A percentile compares a stretch with the other conserved stretches of the same genome.
These are phyloP conservation scores for Oligia latruncula DNA, from an alignment of 2,888 invertebrate species.

Conservation along the genomic window DNA sequence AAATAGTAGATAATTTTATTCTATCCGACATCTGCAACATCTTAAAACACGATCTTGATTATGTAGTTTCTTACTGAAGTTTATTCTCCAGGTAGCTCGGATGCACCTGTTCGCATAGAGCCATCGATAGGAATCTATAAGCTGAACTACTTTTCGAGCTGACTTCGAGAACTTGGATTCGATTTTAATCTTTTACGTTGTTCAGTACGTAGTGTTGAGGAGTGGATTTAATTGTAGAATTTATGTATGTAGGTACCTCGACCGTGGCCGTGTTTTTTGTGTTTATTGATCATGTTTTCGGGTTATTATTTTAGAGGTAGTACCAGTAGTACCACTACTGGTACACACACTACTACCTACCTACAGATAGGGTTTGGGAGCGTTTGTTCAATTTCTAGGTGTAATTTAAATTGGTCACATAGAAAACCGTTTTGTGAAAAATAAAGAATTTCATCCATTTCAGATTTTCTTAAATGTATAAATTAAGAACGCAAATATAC, in stretches of 20 bases:
- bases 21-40: conserved; percentile 33
- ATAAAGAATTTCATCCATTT: not conserved
- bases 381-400: too few relatives aligned
- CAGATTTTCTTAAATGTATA: conserved; percentile 32
- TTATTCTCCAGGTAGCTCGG: conserved; percentile 44
- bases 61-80: conserved; percentile 47
- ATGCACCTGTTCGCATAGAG: conserved; percentile 55
- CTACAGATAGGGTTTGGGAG: too few relatives aligned
- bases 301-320: not conserved
- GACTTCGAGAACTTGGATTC: conserved; percentile 45
- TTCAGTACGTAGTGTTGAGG: conserved; percentile 4
- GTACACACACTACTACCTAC: too few relatives aligned
- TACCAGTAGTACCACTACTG: not conserved
- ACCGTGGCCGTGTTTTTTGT: not conserved
- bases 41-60: conserved; percentile 52
- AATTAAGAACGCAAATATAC: conserved; percentile 33
- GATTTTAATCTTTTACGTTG: conserved; percentile 47
- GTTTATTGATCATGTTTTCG: not conserved
- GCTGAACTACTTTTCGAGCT: conserved; percentile 31
- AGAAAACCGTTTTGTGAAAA: not conserved
- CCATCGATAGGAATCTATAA: conserved; percentile 54
- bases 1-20: conserved; percentile 37
- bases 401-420: not conserved
- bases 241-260: not conserved
- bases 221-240: not conserved